Percentiles rank a stretch among this genome's conserved stretches.
phyloP scores from a whole-genome alignment of 2,888 invertebrate species.

The Pherbina coryleti region DNA sequence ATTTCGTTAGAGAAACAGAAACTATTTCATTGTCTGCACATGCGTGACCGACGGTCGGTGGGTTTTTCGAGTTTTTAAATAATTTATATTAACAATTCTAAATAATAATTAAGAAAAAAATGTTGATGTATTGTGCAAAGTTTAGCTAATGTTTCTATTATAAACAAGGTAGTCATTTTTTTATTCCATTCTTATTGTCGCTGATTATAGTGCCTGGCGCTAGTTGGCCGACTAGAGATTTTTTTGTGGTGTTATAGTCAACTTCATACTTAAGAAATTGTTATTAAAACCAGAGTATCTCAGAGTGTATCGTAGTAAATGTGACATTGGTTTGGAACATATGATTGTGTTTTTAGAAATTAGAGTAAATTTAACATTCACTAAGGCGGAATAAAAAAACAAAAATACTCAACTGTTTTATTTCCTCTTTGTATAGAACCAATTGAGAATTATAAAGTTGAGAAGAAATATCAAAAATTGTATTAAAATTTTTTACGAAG shows the following conservation, averaged over 20 bases:
- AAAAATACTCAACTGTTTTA: not conserved
- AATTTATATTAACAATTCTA: not conserved
- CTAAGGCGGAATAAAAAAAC: too few relatives aligned
- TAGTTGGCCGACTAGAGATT: not conserved
- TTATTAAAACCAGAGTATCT: not conserved
- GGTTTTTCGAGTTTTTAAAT: not conserved
- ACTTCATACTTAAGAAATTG: not conserved
- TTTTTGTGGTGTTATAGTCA: not conserved
- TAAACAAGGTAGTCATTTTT: not conserved
- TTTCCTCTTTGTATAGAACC: too few relatives aligned
- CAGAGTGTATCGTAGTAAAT: not conserved
- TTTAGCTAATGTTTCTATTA: too few relatives aligned
- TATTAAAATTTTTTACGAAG: too few relatives aligned
- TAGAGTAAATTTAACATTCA: too few relatives aligned
- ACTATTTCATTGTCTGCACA: constrained; percentile 11
- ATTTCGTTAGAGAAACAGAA: not conserved
- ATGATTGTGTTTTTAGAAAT: not conserved
- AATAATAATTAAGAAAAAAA: not conserved
- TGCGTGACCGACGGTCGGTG: constrained; percentile 8
- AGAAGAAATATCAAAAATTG: too few relatives aligned
- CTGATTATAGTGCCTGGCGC: not conserved
- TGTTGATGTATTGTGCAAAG: not conserved
- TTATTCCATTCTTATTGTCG: not conserved
- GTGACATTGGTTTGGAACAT: not conserved
- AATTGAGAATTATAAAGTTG: too few relatives aligned